A percentile compares a stretch with the other conserved stretches of the same genome.
Conservation (phyloP, 2,888 invertebrate species). For the Mimas tiliae region DNA sequence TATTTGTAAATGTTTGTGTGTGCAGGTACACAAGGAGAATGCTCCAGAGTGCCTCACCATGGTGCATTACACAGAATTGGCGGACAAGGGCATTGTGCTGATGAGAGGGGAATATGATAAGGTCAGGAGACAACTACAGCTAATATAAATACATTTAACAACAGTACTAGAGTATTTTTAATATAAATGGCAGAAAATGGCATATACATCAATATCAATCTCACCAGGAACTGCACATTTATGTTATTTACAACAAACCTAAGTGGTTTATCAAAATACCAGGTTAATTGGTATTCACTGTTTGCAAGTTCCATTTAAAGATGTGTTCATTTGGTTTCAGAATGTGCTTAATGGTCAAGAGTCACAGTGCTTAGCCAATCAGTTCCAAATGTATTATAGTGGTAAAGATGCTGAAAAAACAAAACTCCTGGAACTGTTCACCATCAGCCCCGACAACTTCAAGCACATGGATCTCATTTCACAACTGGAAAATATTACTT, state of each 20-base stretch:
- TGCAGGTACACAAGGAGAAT: slow-evolving; percentile 92
- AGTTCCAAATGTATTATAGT: slow-evolving; percentile 93
- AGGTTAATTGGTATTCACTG: too few relatives aligned
- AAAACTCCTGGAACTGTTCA: slow-evolving; percentile 88
- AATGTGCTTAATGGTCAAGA: slow-evolving; percentile 90
- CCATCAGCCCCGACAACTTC: slow-evolving; percentile 88
- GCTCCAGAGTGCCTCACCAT: slow-evolving; percentile 94
- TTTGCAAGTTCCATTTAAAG: not conserved
- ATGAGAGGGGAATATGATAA: slow-evolving; percentile 95
- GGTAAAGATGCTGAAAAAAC: slow-evolving; percentile 86
- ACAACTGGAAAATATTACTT: slow-evolving; percentile 88
- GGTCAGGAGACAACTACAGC: slow-evolving; percentile 45
- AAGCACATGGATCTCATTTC: slow-evolving; percentile 92
- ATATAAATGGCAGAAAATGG: not conserved
- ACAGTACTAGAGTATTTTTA: not conserved
- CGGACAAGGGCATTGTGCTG: slow-evolving; percentile 89
- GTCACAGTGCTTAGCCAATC: slow-evolving; percentile 94
- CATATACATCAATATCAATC: too few relatives aligned
- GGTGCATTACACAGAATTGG: slow-evolving; percentile 91
- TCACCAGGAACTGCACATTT: too few relatives aligned
- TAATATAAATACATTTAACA: not conserved
- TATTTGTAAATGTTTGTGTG: too few relatives aligned
- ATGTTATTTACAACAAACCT: too few relatives aligned
- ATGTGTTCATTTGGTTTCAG: slow-evolving; percentile 43
- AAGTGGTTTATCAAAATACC: too few relatives aligned